These are phyloP conservation scores for Alloscopus bannaensis DNA, from an alignment of 2,888 invertebrate species.

Conservation along the genomic window DNA sequence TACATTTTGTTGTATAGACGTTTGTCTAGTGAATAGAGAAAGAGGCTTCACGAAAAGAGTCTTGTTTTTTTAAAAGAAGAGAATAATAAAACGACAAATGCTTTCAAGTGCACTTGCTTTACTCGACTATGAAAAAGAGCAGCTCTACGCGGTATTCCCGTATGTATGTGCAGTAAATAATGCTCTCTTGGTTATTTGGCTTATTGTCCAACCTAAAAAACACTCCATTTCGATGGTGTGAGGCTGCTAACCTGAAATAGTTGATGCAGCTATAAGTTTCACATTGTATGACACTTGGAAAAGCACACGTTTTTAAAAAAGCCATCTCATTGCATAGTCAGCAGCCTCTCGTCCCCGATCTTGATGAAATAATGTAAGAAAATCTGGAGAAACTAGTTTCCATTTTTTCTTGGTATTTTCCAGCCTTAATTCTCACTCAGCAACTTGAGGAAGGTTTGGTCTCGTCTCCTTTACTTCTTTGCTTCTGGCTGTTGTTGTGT, in stretches of 20 bases:
- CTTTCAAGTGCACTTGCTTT: slow-evolving; percentile 57
- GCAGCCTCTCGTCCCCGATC: slow-evolving; percentile 20
- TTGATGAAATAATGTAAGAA: slow-evolving; percentile 19
- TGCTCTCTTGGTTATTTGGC: slow-evolving; percentile 20
- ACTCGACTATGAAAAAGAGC: slow-evolving; percentile 44
- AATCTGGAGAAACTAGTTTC: slow-evolving; percentile 63
- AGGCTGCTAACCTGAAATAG: too few relatives aligned
- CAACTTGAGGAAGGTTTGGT: slow-evolving; percentile 63
- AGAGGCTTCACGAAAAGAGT: slow-evolving; percentile 43
- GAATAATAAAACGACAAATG: slow-evolving; percentile 56
- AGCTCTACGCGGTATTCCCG: too few relatives aligned
- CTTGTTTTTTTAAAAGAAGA: slow-evolving; percentile 43
- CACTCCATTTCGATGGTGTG: too few relatives aligned
- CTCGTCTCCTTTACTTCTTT: slow-evolving; percentile 17
- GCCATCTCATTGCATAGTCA: not conserved
- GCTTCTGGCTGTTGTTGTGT: slow-evolving; percentile 55
- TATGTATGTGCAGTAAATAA: slow-evolving; percentile 44
- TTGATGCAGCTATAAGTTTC: too few relatives aligned
- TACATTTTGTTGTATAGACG: too few relatives aligned
- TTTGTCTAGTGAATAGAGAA: too few relatives aligned
- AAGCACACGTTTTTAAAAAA: too few relatives aligned
- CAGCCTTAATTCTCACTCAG: slow-evolving; percentile 50
- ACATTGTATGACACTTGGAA: too few relatives aligned
- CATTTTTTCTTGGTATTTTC: slow-evolving; percentile 57
- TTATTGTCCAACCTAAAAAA: too few relatives aligned